Evolutionary conservation across 2,113 vertebrate genomes (phyloP), one percentile per base, ranked within the genome.

Genomic region (Benitochromis conjunctus): DNA sequence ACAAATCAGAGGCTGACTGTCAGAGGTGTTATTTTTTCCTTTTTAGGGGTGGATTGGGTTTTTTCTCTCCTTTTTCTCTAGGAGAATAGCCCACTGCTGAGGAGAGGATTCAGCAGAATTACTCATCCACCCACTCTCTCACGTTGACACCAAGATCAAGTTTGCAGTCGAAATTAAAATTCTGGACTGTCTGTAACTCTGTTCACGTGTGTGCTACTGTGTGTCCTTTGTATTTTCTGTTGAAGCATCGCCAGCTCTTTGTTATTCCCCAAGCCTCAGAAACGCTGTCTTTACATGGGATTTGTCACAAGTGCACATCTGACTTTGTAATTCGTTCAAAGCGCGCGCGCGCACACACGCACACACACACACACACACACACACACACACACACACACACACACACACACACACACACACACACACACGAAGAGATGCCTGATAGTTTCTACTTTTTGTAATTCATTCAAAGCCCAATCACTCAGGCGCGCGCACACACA

Each of bases 271-370:
- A 4, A 89, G 84, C 90, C 16, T 16, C 29, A 92, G 80, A 88
- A 87, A 87, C 62, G 55, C 86, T 31, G 48, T 90, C 87, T 88
- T 87, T 92, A 86, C 86, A 62, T 56, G 79, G 91, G 91, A 91
- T 92, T 93, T 94, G 92, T 90, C 91, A 88, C 86, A 92, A 86
- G 86, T 89, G 84, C 90, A 91, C 88, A 91, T 91, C 87, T 91
- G 89, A 92, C 92, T 92, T 92, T 92, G 81, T 92, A 86, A 94
- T 95, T 88, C 66, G 7, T 66, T 87, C 71, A 85, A 85, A 89
- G 71, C 43, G 31, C 55, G 16, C 83, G 19, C 41, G 14, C 83
- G 3, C 14, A 3, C 53, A 76, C 79, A 78, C 43, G 58, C 84
- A 29, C 51, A 18, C 83, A 6, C 14, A 3, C 51, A 76, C 79